These are phyloP conservation scores for Lampris incognitus DNA, from an alignment of 2,113 vertebrate genomes.

Conservation along the genomic window DNA sequence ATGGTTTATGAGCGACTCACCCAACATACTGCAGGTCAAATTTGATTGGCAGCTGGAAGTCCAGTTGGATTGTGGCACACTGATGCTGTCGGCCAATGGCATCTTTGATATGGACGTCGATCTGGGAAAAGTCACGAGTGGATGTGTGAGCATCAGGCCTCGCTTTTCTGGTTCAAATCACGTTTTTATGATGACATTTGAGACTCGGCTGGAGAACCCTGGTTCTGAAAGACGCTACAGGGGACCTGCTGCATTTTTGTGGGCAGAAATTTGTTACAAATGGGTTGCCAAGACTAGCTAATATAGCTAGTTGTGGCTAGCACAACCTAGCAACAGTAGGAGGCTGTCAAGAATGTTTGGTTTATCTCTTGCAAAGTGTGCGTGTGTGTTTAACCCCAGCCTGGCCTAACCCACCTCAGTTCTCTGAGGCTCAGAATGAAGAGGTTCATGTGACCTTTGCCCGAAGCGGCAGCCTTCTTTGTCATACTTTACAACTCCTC, in stretches of 20 bases:
- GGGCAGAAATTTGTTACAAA: constrained; percentile 18
- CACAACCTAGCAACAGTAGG: constrained; percentile 20
- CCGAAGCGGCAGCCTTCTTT: constrained; percentile 22
- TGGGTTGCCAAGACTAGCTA: constrained; percentile 28
- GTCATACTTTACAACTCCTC: constrained; percentile 8
- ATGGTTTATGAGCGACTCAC: constrained; percentile 68
- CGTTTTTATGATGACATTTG: not conserved
- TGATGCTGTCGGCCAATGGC: constrained; percentile 90
- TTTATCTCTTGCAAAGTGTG: constrained; percentile 21
- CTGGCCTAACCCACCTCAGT: constrained; percentile 35
- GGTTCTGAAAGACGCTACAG: not conserved
- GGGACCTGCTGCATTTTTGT: constrained; percentile 37
- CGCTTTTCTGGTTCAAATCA: not conserved
- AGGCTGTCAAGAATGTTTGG: constrained; percentile 24
- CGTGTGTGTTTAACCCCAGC: constrained; percentile 18
- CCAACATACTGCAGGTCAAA: constrained; percentile 88
- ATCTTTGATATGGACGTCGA: constrained; percentile 89
- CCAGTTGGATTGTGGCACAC: constrained; percentile 93
- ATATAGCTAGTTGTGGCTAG: constrained; percentile 28
- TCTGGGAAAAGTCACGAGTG: constrained; percentile 72
- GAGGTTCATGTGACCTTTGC: not conserved
- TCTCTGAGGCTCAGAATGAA: constrained; percentile 23
- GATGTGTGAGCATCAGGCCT: not conserved
- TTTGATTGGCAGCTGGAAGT: constrained; percentile 92
- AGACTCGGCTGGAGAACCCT: not conserved